phyloP scores from a whole-genome alignment of 2,797 vertebrate species.

The Crenuchus spilurus region DNA sequence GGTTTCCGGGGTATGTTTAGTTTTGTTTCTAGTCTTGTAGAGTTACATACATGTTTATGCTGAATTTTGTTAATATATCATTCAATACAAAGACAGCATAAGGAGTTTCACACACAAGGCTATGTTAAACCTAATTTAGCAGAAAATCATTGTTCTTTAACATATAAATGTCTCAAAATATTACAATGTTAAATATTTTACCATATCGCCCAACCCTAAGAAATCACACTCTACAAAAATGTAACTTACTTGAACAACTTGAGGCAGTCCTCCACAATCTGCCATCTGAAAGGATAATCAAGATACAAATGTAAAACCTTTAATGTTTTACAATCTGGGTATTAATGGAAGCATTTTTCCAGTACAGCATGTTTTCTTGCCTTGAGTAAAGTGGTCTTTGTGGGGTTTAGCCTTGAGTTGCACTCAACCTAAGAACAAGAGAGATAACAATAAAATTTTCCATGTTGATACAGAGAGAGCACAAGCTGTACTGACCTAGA shows the following conservation, averaged over 20 bases:
- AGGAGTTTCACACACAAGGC: no score
- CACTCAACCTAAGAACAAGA: conserved; percentile 86
- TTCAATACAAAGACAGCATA: no score
- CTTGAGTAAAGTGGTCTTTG: conserved; percentile 93
- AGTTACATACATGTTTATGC: no score
- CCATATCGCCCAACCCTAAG: no score
- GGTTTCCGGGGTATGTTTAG: no score
- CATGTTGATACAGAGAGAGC: not conserved
- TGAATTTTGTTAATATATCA: no score
- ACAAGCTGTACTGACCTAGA: not conserved
- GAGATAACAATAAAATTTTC: not conserved
- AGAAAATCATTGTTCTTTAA: no score
- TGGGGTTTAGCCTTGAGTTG: conserved; percentile 93
- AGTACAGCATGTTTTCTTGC: conserved; percentile 60
- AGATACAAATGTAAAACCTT: not conserved
- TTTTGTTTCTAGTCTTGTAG: no score
- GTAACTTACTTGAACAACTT: conserved; percentile 91
- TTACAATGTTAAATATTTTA: no score
- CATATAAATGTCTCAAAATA: no score
- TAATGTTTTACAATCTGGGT: not conserved
- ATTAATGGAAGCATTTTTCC: not conserved
- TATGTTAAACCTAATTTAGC: no score
- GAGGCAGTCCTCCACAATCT: conserved; percentile 92
- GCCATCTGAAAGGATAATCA: conserved; percentile 85
- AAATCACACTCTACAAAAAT: not conserved